Conservation (phyloP, 1,140 invertebrate genomes). For the Lucilia sericata region DNA sequence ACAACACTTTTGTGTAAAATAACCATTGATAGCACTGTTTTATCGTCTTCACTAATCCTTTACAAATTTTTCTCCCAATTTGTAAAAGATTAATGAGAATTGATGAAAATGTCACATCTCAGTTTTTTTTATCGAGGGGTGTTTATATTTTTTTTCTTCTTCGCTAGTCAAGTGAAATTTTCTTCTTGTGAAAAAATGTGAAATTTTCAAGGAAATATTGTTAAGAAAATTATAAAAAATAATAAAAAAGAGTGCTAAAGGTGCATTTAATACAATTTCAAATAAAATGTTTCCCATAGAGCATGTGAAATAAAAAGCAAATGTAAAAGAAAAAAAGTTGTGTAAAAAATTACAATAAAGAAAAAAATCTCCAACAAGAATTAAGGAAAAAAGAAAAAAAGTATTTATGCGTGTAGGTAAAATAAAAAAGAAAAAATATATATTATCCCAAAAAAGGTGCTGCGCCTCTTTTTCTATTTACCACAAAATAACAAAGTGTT, state of each 20-base stretch:
- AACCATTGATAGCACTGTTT: background rate
- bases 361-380: conserved; percentile 18
- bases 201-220: conserved; percentile 14
- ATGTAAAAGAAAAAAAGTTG: background rate
- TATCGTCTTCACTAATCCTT: background rate
- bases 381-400: background rate
- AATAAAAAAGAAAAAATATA: background rate
- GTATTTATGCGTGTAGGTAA: conserved; percentile 17
- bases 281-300: background rate
- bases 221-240: background rate
- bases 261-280: background rate
- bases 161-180: conserved; percentile 20
- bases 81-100: conserved; percentile 18
- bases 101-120: conserved; percentile 10
- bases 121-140: conserved; percentile 15
- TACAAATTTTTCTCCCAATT: background rate
- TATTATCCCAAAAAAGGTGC: background rate
- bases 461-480: background rate
- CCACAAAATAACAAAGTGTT: background rate
- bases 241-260: background rate
- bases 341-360: background rate
- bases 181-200: conserved; percentile 11
- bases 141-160: conserved; percentile 24
- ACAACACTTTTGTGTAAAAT: background rate
- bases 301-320: background rate